A percentile compares a stretch with the other conserved stretches of the same genome.
Conservation (phyloP, 2,888 invertebrate species). For the Leptopilina syphax region DNA sequence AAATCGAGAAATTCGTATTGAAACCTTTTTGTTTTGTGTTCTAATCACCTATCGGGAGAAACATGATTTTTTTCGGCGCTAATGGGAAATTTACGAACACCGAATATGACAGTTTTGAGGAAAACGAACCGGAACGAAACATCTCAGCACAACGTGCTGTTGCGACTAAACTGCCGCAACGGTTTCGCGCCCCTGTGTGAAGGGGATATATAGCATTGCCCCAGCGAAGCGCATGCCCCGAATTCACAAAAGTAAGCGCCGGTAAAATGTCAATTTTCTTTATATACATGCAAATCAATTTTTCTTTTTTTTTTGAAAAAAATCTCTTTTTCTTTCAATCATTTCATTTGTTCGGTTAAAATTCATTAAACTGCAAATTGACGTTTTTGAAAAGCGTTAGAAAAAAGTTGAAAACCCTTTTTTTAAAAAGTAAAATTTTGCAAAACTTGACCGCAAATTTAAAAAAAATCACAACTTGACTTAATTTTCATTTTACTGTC, state of each 20-base stretch:
- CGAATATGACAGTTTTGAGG: slow-evolving; percentile 2
- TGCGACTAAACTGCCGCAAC: slow-evolving; percentile 43
- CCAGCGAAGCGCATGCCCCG: slow-evolving; percentile 35
- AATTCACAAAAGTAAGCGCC: background rate
- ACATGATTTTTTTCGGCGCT: background rate
- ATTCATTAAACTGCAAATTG: background rate
- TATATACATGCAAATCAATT: background rate
- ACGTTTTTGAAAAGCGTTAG: background rate
- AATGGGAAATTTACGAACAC: background rate
- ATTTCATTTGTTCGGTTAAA: background rate
- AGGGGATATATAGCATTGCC: slow-evolving; percentile 23
- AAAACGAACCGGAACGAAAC: slow-evolving; percentile 32
- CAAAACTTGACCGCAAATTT: background rate
- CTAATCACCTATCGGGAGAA: background rate
- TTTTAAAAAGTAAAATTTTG: too few relatives aligned
- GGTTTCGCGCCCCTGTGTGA: slow-evolving; percentile 38
- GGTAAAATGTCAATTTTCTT: slow-evolving; percentile 4
- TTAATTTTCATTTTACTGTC: too few relatives aligned
- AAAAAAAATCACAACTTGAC: background rate
- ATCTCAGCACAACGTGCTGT: slow-evolving; percentile 35
- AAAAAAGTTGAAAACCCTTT: too few relatives aligned
- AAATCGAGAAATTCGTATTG: background rate
- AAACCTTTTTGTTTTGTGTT: background rate
- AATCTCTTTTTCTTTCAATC: background rate
- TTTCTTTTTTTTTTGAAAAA: too few relatives aligned